Evolutionary conservation across 2,888 invertebrate genomes (phyloP).

Genomic region (Parapristionchus giblindavisi): DNA sequence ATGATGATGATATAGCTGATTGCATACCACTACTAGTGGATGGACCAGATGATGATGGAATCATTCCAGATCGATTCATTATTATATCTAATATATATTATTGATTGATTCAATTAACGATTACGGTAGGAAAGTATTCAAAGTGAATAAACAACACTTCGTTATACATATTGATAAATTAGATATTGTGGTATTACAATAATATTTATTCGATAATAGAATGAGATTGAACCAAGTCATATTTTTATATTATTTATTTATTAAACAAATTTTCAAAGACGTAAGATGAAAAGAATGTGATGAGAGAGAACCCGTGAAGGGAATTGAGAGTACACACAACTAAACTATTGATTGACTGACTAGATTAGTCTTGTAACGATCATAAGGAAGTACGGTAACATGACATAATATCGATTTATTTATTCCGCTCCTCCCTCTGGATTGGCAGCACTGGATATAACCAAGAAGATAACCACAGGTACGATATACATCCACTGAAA

Average conservation of each 20-base stretch:
- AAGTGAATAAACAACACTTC: neutral
- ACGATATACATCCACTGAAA: slow-evolving; percentile 99
- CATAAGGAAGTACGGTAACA: neutral
- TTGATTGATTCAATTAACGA: no score
- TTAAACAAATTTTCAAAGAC: no score
- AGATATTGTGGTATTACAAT: neutral
- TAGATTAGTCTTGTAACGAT: neutral
- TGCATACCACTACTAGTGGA: slow-evolving; percentile 15
- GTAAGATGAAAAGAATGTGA: slow-evolving; percentile 6
- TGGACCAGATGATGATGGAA: neutral
- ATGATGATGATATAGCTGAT: neutral
- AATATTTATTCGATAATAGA: neutral
- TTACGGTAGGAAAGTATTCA: neutral
- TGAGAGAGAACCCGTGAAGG: slow-evolving; percentile 11
- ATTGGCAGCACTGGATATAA: slow-evolving; percentile 86
- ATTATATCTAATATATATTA: neutral
- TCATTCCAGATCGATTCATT: slow-evolving; percentile 28
- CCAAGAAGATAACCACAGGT: slow-evolving; percentile 87
- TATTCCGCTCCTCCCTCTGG: slow-evolving; percentile 73
- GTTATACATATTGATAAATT: neutral
- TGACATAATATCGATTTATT: no score
- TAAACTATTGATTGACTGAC: neutral
- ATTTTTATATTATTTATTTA: slow-evolving; percentile 8
- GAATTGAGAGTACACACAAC: neutral
- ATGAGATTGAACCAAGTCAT: neutral